Evolutionary conservation across 2,888 invertebrate species (phyloP).

Genomic region (Sabatieria punctata): DNA sequence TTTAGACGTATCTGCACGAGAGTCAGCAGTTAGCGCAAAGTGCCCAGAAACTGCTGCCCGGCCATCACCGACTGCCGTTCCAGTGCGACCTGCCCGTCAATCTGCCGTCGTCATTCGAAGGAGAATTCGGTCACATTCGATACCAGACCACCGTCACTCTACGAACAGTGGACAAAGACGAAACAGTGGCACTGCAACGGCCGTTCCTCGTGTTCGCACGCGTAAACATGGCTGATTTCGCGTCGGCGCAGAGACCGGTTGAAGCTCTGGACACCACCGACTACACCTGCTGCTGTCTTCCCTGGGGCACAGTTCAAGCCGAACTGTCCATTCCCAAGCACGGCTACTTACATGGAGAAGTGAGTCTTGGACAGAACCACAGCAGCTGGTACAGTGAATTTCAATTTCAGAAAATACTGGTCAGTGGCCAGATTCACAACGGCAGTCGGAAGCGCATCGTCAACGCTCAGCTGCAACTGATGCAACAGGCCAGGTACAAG

Average conservation of each 20-base stretch:
- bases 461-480: not conserved
- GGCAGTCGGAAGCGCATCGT: not conserved
- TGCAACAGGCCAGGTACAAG: conserved; percentile 5
- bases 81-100: not conserved
- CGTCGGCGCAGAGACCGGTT: conserved; percentile 3
- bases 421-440: conserved; percentile 6
- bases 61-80: conserved; percentile 1
- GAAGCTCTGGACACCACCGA: conserved; percentile 6
- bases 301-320: conserved; percentile 3
- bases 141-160: not conserved
- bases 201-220: not conserved
- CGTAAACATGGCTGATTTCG: not conserved
- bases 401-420: not conserved
- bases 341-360: conserved; percentile 6
- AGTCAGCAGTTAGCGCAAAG: not conserved
- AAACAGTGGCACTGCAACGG: not conserved
- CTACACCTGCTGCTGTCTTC: conserved; percentile 8
- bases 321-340: conserved; percentile 5
- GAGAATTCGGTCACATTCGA: conserved; percentile 2
- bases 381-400: no score
- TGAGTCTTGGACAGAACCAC: no score
- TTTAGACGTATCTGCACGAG: not conserved
- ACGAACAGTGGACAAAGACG: not conserved
- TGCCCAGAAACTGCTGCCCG: not conserved
- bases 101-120: conserved; percentile 8